Evolutionary conservation across 1,140 invertebrate species (phyloP), one percentile per base, ranked within the genome.

Genomic region (Drosophila triauraria): DNA sequence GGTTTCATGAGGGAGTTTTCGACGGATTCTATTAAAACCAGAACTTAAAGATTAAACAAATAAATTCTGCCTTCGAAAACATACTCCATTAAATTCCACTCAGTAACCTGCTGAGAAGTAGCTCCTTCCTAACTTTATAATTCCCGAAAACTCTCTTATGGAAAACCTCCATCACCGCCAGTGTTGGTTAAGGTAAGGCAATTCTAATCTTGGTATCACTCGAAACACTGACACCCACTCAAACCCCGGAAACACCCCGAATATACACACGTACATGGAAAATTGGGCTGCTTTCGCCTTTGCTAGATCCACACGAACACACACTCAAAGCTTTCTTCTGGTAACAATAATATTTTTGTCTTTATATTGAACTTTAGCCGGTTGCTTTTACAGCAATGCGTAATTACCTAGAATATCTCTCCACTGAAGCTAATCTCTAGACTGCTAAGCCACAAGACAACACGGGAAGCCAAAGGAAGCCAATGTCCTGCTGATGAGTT

Each of bases 321-420:
- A 86, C 84, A 78, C 80, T 64, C 62, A 90, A 91, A 90, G 86
- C 85, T 90, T 85, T 90, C 82, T 85, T 85, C 85, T 90, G 85
- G 84, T 88, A 91, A 91, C 88, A 91, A 91, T 91, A 91, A 91
- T 91, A 75, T 63, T 88, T 91, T 81, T 70, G 42, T 88, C 84
- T 86, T 86, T 86, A 77, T 88, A 83, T 62, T 78, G 64, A 78
- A 78, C 75, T 83, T 79, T 83, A 76, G 74, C 57, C 69, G 61
- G 51, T 70, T 82, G 76, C 83, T 83, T 91, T 87, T 81, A 87
- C 83, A 83, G 88, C 80, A 80, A 82, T 63, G 68, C 69, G 67
- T 72, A 72, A 44, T 82, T 69, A 77, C 38, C 53, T 74, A 81
- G 67, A 64, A 61, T 61, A 86, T 78, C 75, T 74, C 59, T 90